Evolutionary conservation across 2,797 vertebrate species (phyloP), one percentile per base, ranked within the genome.

Genomic region (Myripristis jacobus): DNA sequence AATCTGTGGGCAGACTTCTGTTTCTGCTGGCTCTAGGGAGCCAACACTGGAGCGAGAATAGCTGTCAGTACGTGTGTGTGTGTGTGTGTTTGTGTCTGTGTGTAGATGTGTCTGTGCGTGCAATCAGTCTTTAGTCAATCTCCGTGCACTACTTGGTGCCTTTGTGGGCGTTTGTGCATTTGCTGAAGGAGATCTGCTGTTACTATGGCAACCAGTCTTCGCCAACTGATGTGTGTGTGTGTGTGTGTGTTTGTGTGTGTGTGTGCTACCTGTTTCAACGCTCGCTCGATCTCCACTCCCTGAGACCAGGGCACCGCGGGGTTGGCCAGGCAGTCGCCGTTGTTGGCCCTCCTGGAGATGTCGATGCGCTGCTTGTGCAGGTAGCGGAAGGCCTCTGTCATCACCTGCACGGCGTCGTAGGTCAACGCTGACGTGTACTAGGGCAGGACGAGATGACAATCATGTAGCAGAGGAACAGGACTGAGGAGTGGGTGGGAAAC

Each of bases 381-480:
- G 88, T 97, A 97, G 62, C 96, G 96, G 86, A 99, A 99, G 18
- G 97, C 97, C 91, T 99, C 97, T 0, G 96, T 98, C 97, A 99
- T 99, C 88, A 99, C 98, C 93, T 99, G 97, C 29, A 99, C 98
- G 0, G 98, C 97, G 18, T 99, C 98, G 43, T 97, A 99, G 15
- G 98, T 99, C 93, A 99, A 83, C 44, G 98, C 98, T 29, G 98
- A 99, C 6, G 97, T 99, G 83, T 99, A 99, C 97, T 99, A 87
- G 1, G 19, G 24, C 7, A 34, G 9, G 31, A 18, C 25, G 6
- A n/a, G 51, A n/a, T 24, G 13, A 53, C 3, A 74, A 65, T 2
- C 4, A 51, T 4, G 19, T 51, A 16, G 16, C 63, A 24, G 18
- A 18, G 15, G 54, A 6, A 3, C 47, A 6, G 11, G 0, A 54